These are phyloP conservation scores for Latrodectus geometricus DNA, from an alignment of 1,140 invertebrate genomes.

Conservation along the genomic window DNA sequence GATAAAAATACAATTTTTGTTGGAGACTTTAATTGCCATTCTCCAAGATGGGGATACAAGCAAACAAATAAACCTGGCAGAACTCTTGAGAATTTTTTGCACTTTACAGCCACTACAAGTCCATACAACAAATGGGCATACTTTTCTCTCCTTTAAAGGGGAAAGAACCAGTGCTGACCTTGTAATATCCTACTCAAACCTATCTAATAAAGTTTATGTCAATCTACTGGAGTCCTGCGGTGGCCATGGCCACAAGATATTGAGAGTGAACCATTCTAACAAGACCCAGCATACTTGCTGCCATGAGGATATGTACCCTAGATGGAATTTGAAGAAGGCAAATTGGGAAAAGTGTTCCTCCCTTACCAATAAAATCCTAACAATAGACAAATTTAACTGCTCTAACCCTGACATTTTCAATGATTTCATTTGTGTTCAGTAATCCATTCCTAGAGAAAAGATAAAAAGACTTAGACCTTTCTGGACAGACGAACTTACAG, in stretches of 20 bases:
- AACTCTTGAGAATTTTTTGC: constrained; percentile 4
- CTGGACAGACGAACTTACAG: no score
- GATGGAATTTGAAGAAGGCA: constrained; percentile 33
- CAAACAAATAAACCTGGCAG: constrained; percentile 12
- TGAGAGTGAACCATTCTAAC: neutral
- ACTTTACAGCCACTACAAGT: constrained; percentile 5
- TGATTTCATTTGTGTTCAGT: no score
- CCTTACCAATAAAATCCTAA: no score
- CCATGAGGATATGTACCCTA: neutral
- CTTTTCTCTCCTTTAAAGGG: constrained; percentile 4
- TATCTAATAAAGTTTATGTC: neutral
- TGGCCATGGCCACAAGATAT: constrained; percentile 14
- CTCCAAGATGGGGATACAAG: constrained; percentile 22
- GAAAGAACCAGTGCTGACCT: constrained; percentile 14
- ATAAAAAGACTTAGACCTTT: no score
- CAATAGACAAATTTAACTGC: no score
- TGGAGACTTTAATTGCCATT: constrained; percentile 37
- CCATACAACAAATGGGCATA: neutral
- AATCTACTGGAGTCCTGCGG: constrained; percentile 21
- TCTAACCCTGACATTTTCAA: no score
- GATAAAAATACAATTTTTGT: constrained; percentile 39
- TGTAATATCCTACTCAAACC: neutral
- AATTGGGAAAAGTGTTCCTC: no score
- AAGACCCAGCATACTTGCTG: neutral
- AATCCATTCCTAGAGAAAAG: no score